Evolutionary conservation across 2,113 vertebrate genomes (phyloP).

Genomic region (Arenaria interpres): DNA sequence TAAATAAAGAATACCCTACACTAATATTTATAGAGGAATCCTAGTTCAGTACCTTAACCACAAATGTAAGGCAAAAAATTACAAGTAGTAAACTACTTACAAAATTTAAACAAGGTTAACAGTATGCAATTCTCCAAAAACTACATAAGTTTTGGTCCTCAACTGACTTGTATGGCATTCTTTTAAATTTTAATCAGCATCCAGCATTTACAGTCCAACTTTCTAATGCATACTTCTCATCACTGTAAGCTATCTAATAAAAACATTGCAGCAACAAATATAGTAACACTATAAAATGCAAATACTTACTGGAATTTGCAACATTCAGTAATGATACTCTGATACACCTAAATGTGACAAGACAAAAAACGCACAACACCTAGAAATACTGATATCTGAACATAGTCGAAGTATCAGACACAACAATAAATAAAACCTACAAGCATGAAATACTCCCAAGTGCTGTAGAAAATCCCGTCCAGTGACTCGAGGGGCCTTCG

Average conservation of each 20-base stretch:
- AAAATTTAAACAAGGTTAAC: conserved; percentile 35
- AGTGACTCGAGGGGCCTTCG: neutral
- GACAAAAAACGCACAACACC: neutral
- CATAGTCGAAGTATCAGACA: neutral
- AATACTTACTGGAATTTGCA: neutral
- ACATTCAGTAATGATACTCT: neutral
- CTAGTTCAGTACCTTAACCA: conserved; percentile 34
- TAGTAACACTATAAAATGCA: neutral
- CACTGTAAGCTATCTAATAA: neutral
- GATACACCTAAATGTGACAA: neutral
- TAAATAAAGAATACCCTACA: conserved; percentile 31
- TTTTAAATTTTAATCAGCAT: neutral
- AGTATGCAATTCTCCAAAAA: neutral
- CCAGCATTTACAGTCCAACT: neutral
- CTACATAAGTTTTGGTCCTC: neutral
- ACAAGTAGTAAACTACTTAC: conserved; percentile 15
- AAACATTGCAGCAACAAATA: neutral
- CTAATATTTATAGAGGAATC: conserved; percentile 48
- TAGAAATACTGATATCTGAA: neutral
- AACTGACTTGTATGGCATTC: neutral
- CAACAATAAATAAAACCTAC: neutral
- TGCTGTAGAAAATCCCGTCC: neutral
- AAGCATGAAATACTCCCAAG: neutral
- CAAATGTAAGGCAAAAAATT: neutral
- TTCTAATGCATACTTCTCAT: neutral